Evolutionary conservation across 2,113 vertebrate genomes (phyloP).

Genomic region (Podarcis cretensis): DNA sequence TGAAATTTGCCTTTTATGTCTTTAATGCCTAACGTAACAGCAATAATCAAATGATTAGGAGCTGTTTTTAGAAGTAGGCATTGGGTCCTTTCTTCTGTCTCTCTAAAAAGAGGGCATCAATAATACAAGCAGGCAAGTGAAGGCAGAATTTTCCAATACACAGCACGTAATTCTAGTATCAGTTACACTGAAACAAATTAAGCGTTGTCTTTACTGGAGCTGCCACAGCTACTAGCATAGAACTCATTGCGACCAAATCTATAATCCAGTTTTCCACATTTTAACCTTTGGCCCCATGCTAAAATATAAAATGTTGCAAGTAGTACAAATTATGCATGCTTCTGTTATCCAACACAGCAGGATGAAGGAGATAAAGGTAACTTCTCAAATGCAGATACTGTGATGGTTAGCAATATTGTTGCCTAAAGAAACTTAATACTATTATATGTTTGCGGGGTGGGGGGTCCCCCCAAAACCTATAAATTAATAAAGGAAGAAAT

Average conservation of each 20-base stretch:
- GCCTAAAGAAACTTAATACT: background rate
- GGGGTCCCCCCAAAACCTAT: too few relatives aligned
- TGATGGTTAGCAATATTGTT: background rate
- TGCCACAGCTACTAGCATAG: background rate
- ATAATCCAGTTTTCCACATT: background rate
- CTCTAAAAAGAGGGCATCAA: conserved; percentile 37
- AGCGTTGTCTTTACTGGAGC: background rate
- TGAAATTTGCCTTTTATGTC: conserved; percentile 36
- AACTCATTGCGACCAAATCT: background rate
- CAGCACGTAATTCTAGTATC: background rate
- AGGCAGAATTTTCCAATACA: conserved; percentile 18
- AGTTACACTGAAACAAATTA: conserved; percentile 8
- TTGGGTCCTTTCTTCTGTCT: conserved; percentile 28
- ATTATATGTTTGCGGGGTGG: too few relatives aligned
- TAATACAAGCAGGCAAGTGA: conserved; percentile 33
- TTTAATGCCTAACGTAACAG: conserved; percentile 54
- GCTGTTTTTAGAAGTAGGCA: conserved; percentile 47
- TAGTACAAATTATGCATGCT: background rate
- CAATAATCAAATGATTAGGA: conserved; percentile 52
- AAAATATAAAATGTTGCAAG: background rate
- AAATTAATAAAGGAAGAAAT: too few relatives aligned
- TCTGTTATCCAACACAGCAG: background rate
- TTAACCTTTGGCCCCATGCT: background rate
- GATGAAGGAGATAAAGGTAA: background rate
- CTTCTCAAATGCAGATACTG: background rate